These are phyloP conservation scores for Diadumene lineata DNA, from an alignment of 92 coral and sea anemone genomes.

Conservation along the genomic window DNA sequence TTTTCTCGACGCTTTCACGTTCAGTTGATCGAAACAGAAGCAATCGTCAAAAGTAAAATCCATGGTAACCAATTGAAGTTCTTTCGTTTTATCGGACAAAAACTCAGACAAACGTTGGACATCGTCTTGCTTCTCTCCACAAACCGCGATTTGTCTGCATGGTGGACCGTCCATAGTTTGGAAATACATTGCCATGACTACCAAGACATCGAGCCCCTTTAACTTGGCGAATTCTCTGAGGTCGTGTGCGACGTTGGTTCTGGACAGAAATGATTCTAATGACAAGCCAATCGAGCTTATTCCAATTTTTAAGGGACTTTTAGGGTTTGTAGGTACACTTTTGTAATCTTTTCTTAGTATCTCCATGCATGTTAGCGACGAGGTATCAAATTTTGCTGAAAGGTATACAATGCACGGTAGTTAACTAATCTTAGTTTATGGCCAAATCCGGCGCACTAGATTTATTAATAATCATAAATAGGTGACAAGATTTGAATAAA, in stretches of 20 bases:
- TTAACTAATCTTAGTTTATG: too few relatives aligned
- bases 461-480: too few relatives aligned
- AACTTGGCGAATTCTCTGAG: constrained; percentile 44
- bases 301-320: constrained; percentile 39
- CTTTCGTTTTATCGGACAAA: constrained; percentile 29
- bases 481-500: too few relatives aligned
- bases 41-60: constrained; percentile 26
- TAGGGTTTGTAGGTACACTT: constrained; percentile 49
- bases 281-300: constrained; percentile 70
- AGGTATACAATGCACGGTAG: too few relatives aligned
- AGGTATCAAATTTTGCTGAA: constrained; percentile 79
- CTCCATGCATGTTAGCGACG: constrained; percentile 60
- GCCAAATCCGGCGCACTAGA: too few relatives aligned
- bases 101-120: constrained; percentile 37
- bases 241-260: constrained; percentile 39
- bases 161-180: constrained; percentile 61
- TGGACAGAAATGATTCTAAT: constrained; percentile 44
- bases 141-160: constrained; percentile 69
- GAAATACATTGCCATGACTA: constrained; percentile 76
- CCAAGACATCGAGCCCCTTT: constrained; percentile 46
- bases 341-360: constrained; percentile 81
- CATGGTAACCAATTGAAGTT: constrained; percentile 37
- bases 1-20: constrained; percentile 73
- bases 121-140: constrained; percentile 46
- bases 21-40: constrained; percentile 62